A percentile compares a stretch with the other conserved stretches of the same genome.
phyloP scores from a whole-genome alignment of 1,140 invertebrate species.

The Tribolium castaneum region DNA sequence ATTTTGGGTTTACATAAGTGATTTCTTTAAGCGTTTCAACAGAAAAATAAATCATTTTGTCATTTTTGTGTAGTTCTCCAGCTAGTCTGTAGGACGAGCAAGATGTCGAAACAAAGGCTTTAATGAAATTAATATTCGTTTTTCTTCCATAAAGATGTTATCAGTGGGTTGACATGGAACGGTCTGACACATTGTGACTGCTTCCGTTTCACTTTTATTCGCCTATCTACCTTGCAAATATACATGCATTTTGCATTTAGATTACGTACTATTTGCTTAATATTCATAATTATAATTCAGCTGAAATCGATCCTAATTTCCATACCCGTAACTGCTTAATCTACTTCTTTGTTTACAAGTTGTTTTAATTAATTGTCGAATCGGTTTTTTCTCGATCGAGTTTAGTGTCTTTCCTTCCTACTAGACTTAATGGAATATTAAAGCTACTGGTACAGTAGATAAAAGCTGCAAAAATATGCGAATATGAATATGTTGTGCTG shows the following conservation, averaged over 20 bases:
- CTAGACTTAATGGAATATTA: constrained; percentile 52
- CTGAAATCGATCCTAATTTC: constrained; percentile 3
- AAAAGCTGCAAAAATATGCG: constrained; percentile 58
- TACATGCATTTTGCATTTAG: constrained; percentile 51
- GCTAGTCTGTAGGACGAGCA: too few species aligned
- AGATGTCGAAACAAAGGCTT: background rate
- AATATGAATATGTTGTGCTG: constrained; percentile 57
- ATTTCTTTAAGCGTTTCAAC: too few species aligned
- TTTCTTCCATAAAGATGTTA: constrained; percentile 30
- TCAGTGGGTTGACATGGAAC: constrained; percentile 40
- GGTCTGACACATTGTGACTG: constrained; percentile 50
- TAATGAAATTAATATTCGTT: constrained; percentile 22
- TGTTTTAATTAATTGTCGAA: constrained; percentile 3
- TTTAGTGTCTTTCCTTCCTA: background rate
- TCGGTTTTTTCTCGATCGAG: background rate
- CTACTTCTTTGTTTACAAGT: background rate
- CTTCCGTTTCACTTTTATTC: constrained; percentile 46
- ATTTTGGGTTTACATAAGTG: too few species aligned
- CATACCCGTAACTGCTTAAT: background rate
- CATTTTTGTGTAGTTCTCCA: too few species aligned
- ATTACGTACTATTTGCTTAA: constrained; percentile 36
- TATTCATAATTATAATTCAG: constrained; percentile 29
- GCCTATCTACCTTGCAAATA: constrained; percentile 36
- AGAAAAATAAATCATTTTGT: too few species aligned
- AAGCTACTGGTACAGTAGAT: constrained; percentile 57